phyloP scores from a whole-genome alignment of 2,113 vertebrate genomes.

The Nesoenas mayeri region DNA sequence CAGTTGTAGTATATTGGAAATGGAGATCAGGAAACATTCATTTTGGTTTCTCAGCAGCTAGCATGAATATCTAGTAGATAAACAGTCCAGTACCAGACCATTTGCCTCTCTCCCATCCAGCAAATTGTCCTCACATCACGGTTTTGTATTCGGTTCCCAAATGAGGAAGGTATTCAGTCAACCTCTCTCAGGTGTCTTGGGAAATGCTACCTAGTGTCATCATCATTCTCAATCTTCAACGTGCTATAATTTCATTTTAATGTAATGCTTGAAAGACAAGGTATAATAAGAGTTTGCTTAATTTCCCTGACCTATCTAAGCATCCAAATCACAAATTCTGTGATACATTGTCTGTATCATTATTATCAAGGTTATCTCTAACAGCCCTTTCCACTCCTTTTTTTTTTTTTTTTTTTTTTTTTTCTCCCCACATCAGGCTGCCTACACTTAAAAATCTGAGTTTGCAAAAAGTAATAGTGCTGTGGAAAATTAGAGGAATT shows the following conservation, averaged over 20 bases:
- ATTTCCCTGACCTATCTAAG: neutral
- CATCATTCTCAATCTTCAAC: neutral
- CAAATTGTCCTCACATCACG: constrained; percentile 14
- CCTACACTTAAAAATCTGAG: neutral
- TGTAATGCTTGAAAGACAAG: constrained; percentile 5
- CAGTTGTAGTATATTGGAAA: neutral
- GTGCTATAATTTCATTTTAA: neutral
- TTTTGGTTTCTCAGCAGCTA: neutral
- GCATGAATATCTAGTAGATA: neutral
- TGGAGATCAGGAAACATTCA: neutral
- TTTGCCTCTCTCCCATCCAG: constrained; percentile 26
- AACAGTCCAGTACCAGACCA: neutral
- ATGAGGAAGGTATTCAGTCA: neutral
- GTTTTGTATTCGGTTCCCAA: neutral
- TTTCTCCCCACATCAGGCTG: accelerated
- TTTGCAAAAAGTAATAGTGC: neutral
- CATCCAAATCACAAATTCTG: neutral
- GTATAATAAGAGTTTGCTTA: neutral
- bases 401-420: neutral
- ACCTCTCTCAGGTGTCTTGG: neutral
- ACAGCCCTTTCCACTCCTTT: neutral
- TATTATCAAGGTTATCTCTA: neutral
- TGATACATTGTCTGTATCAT: neutral
- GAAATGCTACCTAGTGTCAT: neutral
- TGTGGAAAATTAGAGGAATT: neutral